A percentile compares a stretch with the other conserved stretches of the same genome.
These are phyloP conservation scores for Bubo bubo DNA, from an alignment of 2,113 vertebrate species.

Conservation along the genomic window DNA sequence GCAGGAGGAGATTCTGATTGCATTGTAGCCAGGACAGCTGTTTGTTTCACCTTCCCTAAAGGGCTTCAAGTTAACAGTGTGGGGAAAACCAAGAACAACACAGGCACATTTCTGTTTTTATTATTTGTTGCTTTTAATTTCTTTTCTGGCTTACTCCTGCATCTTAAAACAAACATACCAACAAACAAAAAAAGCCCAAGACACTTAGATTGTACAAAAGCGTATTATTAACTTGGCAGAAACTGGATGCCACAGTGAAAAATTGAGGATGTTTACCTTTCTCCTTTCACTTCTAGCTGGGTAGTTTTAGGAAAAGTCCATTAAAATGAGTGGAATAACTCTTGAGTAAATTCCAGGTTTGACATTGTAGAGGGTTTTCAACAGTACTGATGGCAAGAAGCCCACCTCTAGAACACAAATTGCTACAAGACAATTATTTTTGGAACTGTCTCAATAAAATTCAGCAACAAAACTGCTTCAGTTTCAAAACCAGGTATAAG, in stretches of 20 bases:
- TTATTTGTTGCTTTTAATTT: constrained; percentile 11
- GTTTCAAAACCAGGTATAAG: not conserved
- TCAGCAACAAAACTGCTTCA: not conserved
- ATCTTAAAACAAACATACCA: not conserved
- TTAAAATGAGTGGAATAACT: not conserved
- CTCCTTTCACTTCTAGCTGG: not conserved
- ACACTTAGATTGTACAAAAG: not conserved
- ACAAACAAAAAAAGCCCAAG: not conserved
- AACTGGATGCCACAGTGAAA: not conserved
- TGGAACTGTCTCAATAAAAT: not conserved
- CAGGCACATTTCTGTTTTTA: not conserved
- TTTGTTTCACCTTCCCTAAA: not conserved
- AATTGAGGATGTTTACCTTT: not conserved
- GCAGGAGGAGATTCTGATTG: not conserved
- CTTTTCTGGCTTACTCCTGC: not conserved
- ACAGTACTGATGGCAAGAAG: not conserved
- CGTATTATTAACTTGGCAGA: not conserved
- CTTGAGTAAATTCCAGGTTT: not conserved
- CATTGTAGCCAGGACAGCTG: not conserved
- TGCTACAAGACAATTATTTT: not conserved
- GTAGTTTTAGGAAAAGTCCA: not conserved
- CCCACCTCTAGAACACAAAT: not conserved
- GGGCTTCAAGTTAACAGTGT: not conserved
- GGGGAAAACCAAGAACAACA: not conserved
- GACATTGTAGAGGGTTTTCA: not conserved